Conservation (phyloP, 2,797 vertebrate species). For the Pristis pectinata region DNA sequence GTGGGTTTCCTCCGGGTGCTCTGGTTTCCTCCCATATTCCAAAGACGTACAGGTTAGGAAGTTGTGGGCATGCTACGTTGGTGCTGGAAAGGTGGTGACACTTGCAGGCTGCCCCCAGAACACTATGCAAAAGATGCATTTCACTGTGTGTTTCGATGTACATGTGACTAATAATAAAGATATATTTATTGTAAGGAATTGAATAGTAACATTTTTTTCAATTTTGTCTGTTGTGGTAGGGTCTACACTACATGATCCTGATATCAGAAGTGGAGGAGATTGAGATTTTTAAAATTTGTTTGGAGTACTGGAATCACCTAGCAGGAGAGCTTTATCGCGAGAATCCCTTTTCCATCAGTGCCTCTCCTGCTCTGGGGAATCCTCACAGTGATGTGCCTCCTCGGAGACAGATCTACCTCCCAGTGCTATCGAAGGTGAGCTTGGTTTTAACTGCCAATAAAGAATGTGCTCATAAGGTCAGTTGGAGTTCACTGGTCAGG, state of each 20-base stretch:
- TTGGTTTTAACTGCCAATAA: not conserved
- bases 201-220: not conserved
- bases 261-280: slow-evolving; percentile 97
- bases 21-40: no score
- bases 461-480: no score
- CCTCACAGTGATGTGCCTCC: slow-evolving; percentile 95
- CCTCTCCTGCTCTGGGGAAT: slow-evolving; percentile 82
- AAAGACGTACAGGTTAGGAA: no score
- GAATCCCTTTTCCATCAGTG: slow-evolving; percentile 86
- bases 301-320: slow-evolving; percentile 97
- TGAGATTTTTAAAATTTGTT: slow-evolving; percentile 94
- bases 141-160: no score
- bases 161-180: no score
- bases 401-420: slow-evolving; percentile 84
- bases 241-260: slow-evolving; percentile 86
- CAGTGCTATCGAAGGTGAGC: slow-evolving; percentile 85
- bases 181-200: no score
- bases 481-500: not conserved
- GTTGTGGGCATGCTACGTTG: no score
- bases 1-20: no score
- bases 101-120: no score
- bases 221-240: slow-evolving; percentile 51
- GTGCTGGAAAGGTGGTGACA: no score
- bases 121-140: no score
- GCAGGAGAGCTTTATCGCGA: slow-evolving; percentile 92